These are phyloP conservation scores for Pelodiscus sinensis DNA, from an alignment of 2,113 vertebrate species.

Conservation along the genomic window DNA sequence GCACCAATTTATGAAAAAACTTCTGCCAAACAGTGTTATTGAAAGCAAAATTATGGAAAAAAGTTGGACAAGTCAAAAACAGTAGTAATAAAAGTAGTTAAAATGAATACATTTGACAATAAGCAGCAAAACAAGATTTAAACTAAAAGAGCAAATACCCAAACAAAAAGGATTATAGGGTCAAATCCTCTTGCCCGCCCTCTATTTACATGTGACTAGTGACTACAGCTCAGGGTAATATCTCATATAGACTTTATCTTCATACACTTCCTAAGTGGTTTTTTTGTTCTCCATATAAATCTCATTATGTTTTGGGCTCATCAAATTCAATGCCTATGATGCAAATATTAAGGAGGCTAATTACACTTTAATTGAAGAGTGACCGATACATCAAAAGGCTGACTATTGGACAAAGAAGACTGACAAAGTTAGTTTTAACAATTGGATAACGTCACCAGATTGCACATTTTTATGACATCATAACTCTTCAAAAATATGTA, in stretches of 20 bases:
- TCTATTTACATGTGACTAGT: not conserved
- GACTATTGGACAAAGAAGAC: not conserved
- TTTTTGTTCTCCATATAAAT: not conserved
- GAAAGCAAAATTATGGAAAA: not conserved
- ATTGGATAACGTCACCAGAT: not conserved
- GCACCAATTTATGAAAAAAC: not conserved
- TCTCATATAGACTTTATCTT: not conserved
- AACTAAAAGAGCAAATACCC: accelerated
- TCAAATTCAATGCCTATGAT: not conserved
- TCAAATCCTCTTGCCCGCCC: not conserved
- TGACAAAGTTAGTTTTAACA: not conserved
- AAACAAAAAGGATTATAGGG: accelerated
- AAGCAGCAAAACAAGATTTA: accelerated
- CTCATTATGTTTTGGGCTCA: not conserved
- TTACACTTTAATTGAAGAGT: not conserved
- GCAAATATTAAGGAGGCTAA: not conserved
- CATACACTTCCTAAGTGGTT: not conserved
- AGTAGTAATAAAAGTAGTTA: not conserved
- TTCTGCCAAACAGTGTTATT: accelerated
- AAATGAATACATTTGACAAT: not conserved
- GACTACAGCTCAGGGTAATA: not conserved
- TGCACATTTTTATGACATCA: not conserved
- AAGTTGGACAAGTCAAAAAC: not conserved
- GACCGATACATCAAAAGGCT: not conserved
- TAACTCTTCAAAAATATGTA: not conserved